A percentile compares a stretch with the other conserved stretches of the same genome.
These are phyloP conservation scores for Eupeodes latifasciatus DNA, from an alignment of 2,888 invertebrate genomes.

Conservation along the genomic window DNA sequence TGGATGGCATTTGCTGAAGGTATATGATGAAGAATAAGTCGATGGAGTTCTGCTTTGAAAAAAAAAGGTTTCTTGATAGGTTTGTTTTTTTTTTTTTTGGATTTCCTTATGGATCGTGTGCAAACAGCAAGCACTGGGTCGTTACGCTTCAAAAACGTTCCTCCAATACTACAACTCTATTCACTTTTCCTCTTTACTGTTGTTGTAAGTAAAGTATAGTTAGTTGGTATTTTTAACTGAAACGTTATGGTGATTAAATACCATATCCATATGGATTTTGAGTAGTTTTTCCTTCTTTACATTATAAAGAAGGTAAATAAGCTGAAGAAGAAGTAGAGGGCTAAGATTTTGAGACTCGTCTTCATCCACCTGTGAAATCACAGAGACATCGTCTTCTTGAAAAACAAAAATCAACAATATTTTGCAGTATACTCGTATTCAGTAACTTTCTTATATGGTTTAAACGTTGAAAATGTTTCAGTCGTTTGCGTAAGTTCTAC, in stretches of 20 bases:
- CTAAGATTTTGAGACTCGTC: constrained; percentile 70
- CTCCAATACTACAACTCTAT: constrained; percentile 70
- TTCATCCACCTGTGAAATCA: constrained; percentile 76
- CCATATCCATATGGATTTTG: constrained; percentile 73
- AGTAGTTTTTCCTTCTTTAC: constrained; percentile 48
- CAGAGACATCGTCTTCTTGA: constrained; percentile 71
- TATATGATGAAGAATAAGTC: constrained; percentile 30
- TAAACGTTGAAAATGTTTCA: constrained; percentile 49
- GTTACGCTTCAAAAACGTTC: constrained; percentile 68
- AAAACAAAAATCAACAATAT: constrained; percentile 13
- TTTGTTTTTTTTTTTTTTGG: background rate
- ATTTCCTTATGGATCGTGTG: constrained; percentile 64
- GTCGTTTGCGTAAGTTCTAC: constrained; percentile 71
- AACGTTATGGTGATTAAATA: constrained; percentile 74
- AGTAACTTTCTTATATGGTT: constrained; percentile 71
- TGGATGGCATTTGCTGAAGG: background rate
- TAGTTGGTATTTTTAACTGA: constrained; percentile 41
- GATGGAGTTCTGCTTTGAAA: constrained; percentile 52
- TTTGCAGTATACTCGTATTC: constrained; percentile 43
- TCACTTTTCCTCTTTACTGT: constrained; percentile 76
- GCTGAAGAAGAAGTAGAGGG: constrained; percentile 36
- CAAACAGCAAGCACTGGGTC: constrained; percentile 74
- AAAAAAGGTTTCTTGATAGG: constrained; percentile 25
- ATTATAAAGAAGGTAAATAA: constrained; percentile 1
- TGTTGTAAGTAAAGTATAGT: constrained; percentile 23